A percentile compares a stretch with the other conserved stretches of the same genome.
These are phyloP conservation scores for Loris lydekkerianus DNA, from an alignment of 2,797 vertebrate species.

Conservation along the genomic window DNA sequence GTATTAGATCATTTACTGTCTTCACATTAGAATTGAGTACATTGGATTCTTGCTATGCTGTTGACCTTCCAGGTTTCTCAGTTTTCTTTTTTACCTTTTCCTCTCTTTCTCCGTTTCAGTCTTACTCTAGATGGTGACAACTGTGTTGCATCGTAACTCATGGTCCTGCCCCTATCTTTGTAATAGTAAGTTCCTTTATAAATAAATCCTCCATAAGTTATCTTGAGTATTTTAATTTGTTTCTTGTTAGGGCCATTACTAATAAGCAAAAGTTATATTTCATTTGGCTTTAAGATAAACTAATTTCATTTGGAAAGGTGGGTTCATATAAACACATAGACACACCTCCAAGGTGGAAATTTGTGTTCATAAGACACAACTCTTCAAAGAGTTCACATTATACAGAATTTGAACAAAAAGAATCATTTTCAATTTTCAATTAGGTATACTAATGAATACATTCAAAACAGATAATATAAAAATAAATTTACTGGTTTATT, in stretches of 20 bases:
- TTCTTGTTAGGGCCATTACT: background rate
- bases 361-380: background rate
- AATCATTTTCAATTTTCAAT: conserved; percentile 7
- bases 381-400: conserved; percentile 5
- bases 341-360: background rate
- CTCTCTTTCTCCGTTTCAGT: background rate
- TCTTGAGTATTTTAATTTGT: background rate
- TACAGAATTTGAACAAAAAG: conserved; percentile 11
- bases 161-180: background rate
- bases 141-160: background rate
- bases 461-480: conserved; percentile 48
- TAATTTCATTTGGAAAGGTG: conserved; percentile 31
- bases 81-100: background rate
- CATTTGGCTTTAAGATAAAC: conserved; percentile 47
- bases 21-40: too few species aligned
- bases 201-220: background rate
- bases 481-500: background rate
- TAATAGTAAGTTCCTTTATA: background rate
- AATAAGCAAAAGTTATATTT: background rate
- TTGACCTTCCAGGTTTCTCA: background rate
- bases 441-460: background rate
- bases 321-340: conserved; percentile 9
- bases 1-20: too few species aligned
- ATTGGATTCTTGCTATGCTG: background rate
- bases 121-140: background rate